Percentiles rank a stretch among this genome's conserved stretches.
phyloP scores from a whole-genome alignment of 2,888 invertebrate genomes.

The Dryomyza anilis region DNA sequence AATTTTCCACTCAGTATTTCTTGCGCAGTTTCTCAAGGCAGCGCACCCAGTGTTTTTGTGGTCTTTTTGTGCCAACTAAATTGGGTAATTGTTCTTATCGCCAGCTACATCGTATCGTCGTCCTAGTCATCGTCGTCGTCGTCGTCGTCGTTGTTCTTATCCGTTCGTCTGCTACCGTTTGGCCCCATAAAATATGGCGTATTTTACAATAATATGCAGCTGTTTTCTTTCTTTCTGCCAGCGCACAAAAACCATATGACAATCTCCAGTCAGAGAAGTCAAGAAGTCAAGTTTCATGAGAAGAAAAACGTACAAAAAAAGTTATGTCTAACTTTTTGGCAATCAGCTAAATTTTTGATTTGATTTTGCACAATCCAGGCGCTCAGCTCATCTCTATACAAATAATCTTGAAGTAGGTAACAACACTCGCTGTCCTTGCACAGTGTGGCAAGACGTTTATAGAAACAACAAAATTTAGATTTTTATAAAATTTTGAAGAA shows the following conservation, averaged over 20 bases:
- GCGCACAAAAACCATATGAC: not conserved
- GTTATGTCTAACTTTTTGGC: constrained; percentile 13
- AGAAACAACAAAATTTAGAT: too few species aligned
- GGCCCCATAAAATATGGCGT: too few species aligned
- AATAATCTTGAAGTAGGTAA: too few species aligned
- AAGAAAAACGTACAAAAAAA: not conserved
- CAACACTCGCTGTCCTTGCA: too few species aligned
- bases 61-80: constrained; percentile 25
- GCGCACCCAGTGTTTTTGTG: not conserved
- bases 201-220: not conserved
- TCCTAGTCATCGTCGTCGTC: not conserved
- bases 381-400: too few species aligned
- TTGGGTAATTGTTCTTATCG: constrained; percentile 39
- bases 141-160: too few species aligned
- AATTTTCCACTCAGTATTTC: not conserved
- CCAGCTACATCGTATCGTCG: not conserved
- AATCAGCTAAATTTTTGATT: constrained; percentile 20
- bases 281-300: too few species aligned
- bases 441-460: too few species aligned
- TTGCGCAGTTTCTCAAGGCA: not conserved
- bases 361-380: too few species aligned
- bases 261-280: not conserved
- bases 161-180: too few species aligned
- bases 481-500: too few species aligned
- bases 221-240: too few species aligned